Conservation (phyloP, 1,140 invertebrate species). For the Drosophila gunungcola region DNA sequence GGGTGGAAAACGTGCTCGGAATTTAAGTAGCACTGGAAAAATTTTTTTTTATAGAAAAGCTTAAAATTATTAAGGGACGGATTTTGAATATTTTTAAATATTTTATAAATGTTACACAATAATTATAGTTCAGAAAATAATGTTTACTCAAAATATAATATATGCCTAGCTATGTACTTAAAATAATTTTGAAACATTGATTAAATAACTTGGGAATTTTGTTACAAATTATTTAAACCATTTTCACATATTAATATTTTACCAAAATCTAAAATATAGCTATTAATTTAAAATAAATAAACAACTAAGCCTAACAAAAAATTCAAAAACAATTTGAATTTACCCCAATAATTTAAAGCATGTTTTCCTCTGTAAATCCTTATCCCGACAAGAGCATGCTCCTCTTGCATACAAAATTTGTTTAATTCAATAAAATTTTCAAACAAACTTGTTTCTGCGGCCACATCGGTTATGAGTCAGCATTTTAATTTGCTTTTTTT, state of each 20-base stretch:
- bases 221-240: no score
- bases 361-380: neutral
- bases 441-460: constrained; percentile 57
- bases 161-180: no score
- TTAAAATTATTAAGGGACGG: no score
- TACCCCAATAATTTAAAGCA: neutral
- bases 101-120: no score
- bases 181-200: no score
- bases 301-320: no score
- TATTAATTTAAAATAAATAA: no score
- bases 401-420: constrained; percentile 68
- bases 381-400: constrained; percentile 3
- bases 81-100: no score
- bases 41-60: neutral
- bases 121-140: neutral
- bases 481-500: constrained; percentile 59
- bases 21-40: constrained; percentile 36
- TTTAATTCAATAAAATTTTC: constrained; percentile 73
- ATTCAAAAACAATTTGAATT: no score
- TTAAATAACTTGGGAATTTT: no score
- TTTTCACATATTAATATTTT: no score
- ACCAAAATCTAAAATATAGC: neutral
- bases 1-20: constrained; percentile 67
- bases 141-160: neutral
- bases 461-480: constrained; percentile 68